A percentile compares a stretch with the other conserved stretches of the same genome.
These are phyloP conservation scores for Agrotis segetum DNA, from an alignment of 2,888 invertebrate genomes.

Conservation along the genomic window DNA sequence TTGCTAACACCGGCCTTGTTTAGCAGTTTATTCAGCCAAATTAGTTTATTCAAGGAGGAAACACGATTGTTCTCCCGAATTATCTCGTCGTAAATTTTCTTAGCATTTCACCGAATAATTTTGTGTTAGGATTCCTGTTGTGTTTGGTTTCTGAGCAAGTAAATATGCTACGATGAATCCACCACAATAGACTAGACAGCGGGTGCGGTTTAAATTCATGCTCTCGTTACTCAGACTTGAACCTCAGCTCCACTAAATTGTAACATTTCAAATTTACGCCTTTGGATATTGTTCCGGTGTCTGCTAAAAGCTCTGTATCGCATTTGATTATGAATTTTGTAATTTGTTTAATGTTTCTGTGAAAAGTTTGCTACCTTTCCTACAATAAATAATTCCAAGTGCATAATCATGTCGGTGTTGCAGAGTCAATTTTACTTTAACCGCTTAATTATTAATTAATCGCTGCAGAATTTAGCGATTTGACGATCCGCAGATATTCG, in stretches of 20 bases:
- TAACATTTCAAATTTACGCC: slow-evolving; percentile 4
- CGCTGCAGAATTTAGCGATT: no score
- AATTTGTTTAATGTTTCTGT: slow-evolving; percentile 1
- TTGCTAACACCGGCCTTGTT: slow-evolving; percentile 48
- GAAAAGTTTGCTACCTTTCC: neutral
- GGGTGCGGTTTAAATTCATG: slow-evolving; percentile 16
- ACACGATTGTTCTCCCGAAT: slow-evolving; percentile 48
- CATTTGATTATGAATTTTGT: neutral
- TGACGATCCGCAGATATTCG: no score
- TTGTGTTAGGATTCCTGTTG: slow-evolving; percentile 23
- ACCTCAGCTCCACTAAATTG: slow-evolving; percentile 1
- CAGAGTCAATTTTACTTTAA: neutral
- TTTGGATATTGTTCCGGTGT: neutral
- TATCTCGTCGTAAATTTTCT: slow-evolving; percentile 47
- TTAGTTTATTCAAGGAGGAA: slow-evolving; percentile 60
- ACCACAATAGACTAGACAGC: slow-evolving; percentile 24
- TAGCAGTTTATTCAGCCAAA: slow-evolving; percentile 51
- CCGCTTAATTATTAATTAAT: neutral
- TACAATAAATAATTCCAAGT: neutral
- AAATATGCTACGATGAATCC: slow-evolving; percentile 25
- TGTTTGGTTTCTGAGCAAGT: slow-evolving; percentile 16
- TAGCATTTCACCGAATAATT: slow-evolving; percentile 32
- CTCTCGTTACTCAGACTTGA: slow-evolving; percentile 11
- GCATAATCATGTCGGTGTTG: neutral
- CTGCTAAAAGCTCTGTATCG: slow-evolving; percentile 9